These are phyloP conservation scores for Smithornis capensis DNA, from an alignment of 2,113 vertebrate species.

Conservation along the genomic window DNA sequence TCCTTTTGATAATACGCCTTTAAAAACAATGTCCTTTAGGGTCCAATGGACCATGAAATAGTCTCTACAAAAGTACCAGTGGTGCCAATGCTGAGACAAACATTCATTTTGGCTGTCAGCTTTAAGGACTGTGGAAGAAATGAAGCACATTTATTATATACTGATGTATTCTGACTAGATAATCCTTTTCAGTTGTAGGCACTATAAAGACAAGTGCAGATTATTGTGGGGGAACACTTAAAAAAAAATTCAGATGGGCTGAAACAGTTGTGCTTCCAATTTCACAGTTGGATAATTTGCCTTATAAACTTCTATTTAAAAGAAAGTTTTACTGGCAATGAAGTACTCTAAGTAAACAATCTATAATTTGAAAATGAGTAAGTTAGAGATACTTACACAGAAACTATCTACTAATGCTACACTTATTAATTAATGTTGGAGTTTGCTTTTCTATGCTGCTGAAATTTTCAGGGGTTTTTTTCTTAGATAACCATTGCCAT, in stretches of 20 bases:
- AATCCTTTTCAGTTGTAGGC: constrained; percentile 73
- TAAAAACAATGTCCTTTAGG: constrained; percentile 83
- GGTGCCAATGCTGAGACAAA: constrained; percentile 67
- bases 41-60: constrained; percentile 83
- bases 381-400: background rate
- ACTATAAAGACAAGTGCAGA: constrained; percentile 67
- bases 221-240: constrained; percentile 53
- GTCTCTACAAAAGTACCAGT: constrained; percentile 68
- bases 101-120: constrained; percentile 79
- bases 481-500: background rate
- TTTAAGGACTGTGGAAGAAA: constrained; percentile 73
- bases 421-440: background rate
- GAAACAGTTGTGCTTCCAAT: constrained; percentile 69
- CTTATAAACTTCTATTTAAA: constrained; percentile 74
- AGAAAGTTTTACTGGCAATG: constrained; percentile 63
- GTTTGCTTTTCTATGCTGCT: background rate
- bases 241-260: constrained; percentile 63
- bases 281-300: constrained; percentile 76
- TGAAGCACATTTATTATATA: constrained; percentile 78
- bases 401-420: background rate
- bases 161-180: constrained; percentile 73
- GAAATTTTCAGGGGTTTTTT: background rate
- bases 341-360: constrained; percentile 57
- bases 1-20: constrained; percentile 72
- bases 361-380: constrained; percentile 33